Evolutionary conservation across 2,797 vertebrate species (phyloP), one percentile per base, ranked within the genome.

Genomic region (Oreortyx pictus): DNA sequence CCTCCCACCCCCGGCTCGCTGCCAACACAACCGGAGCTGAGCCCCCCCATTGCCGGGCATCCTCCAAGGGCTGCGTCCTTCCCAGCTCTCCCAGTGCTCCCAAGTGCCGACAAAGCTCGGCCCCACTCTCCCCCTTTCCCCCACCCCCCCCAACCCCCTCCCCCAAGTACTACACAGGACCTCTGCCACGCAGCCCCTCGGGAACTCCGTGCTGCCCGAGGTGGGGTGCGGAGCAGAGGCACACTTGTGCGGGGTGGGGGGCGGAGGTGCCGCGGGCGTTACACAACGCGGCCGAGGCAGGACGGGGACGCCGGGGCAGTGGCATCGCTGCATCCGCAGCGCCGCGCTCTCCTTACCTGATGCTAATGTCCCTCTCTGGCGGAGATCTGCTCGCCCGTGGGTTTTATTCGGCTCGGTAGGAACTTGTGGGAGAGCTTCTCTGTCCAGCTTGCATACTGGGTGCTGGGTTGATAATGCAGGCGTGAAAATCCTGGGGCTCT

Each of bases 401-500:
- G 66, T 96, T 97, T 97, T 97, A 98, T 97, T 97, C 97, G 96
- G 97, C 96, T 97, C 87, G 96, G 94, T 84, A 94, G 97, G 95
- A 97, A 97, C 94, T 97, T 96, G 92, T 94, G 93, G 96, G 96
- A 97, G 94, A 91, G 91, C 95, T 96, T 92, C 94, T 96, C 95
- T 94, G 96, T 97, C 95, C 97, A 95, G 98, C 94, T 97, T 78
- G 97, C 98, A 98, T 98, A 95, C 96, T 97, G 97, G 96, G 97
- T 84, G 96, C 96, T 88, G 96, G 88, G 95, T 93, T 93, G 95
- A 70, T 92, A 90, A 88, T 97, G 96, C 96, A 95, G 97, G 97
- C 95, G 94, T 94, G 94, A 98, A 98, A 98, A 98, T 98, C 97
- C 98, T 98, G 98, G 98, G 97, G 98, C 98, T 98, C 98, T 98